Evolutionary conservation across 2,797 vertebrate genomes (phyloP).

Genomic region (Myotis planiceps): DNA sequence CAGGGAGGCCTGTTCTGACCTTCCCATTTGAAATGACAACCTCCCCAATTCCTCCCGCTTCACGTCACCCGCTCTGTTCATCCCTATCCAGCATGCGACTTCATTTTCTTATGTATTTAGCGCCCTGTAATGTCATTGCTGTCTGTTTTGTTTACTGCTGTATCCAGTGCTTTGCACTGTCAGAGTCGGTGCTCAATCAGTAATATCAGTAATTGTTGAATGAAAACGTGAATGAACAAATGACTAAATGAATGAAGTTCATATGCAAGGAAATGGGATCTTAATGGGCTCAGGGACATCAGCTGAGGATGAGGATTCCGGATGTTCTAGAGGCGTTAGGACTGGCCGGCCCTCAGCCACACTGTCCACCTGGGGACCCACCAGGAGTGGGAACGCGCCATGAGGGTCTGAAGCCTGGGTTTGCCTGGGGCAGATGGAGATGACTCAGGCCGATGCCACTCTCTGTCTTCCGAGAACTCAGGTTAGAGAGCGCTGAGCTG

Average conservation of each 20-base stretch:
- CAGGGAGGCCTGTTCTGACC: background rate
- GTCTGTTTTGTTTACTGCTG: background rate
- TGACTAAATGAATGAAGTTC: background rate
- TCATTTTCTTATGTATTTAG: no score
- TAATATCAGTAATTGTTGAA: background rate
- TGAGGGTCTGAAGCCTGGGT: background rate
- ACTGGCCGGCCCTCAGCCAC: background rate
- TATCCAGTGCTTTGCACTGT: background rate
- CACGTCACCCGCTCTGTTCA: background rate
- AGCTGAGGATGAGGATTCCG: background rate
- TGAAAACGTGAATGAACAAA: background rate
- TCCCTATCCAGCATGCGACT: accelerated
- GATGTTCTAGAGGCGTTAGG: background rate
- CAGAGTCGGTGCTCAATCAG: background rate
- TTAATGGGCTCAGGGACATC: no score
- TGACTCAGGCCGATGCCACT: background rate
- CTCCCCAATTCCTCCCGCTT: background rate
- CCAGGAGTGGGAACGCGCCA: background rate
- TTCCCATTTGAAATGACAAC: background rate
- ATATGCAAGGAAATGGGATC: background rate
- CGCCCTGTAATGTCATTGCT: background rate
- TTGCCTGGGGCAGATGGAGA: background rate
- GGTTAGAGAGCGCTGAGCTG: background rate
- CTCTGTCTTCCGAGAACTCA: background rate
- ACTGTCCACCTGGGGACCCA: background rate